Evolutionary conservation across 2,113 vertebrate species (phyloP), one percentile per base, ranked within the genome.

Genomic region (Gila orcuttii): DNA sequence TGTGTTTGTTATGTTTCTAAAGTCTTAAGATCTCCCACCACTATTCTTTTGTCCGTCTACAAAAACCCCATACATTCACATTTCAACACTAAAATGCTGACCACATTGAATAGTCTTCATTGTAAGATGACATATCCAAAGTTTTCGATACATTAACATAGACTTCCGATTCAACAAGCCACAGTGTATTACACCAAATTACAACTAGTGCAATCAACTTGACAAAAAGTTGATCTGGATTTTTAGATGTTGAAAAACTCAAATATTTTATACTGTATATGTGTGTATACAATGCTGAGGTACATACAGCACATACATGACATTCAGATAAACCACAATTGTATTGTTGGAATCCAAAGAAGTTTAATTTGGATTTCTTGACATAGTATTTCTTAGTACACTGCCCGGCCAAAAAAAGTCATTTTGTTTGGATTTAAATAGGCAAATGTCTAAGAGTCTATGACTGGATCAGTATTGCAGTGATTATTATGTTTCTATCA

Each of bases 41-140:
- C 59, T 62, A 79, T 42, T 79, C 78, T 23, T 78, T 57, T 60
- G 59, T 47, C 33, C 45, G n/a, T 28, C 78, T 80, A 64, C 79
- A 80, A 64, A 28, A 23, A 42, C 86, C 75, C 10, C 15, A 33
- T 82, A 79, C 77, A 15, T 79, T 79, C 77, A 79, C 33, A 57
- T 57, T 36, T 17, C n/a, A 57, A 33, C 28, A 36, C 36, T 28
- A 62, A 79, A 62, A 79, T 39, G 55, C 23, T 39, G 12, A 36
- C 3, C 28, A 57, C 19, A 7, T 13, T 59, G 47, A 59, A 57
- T 57, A 36, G 28, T 39, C 50, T 84, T 85, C 68, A 74, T 28
- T 85, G 50, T 75, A 85, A n/a, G 88, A 87, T 78, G 59, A 15
- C 19, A n/a, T 69, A 15, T 52, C 71, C 76, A 60, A 45, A 84